Evolutionary conservation across 2,797 vertebrate genomes (phyloP).

Genomic region (Lepus oiostolus): DNA sequence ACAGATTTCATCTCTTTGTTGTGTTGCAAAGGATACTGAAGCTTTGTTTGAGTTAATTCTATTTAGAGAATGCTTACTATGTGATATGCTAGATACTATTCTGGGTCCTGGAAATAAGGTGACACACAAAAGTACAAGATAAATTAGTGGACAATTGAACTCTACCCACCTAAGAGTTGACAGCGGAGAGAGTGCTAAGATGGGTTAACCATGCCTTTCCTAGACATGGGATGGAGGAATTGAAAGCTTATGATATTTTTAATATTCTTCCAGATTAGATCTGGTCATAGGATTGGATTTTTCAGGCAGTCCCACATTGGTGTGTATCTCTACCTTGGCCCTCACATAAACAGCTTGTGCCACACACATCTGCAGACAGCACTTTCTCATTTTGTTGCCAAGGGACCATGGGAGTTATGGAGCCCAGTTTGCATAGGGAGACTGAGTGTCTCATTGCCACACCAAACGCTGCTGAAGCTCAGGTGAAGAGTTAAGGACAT

Average conservation of each 20-base stretch:
- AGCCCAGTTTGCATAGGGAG: background rate
- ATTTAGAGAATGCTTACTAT: background rate
- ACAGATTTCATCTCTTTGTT: background rate
- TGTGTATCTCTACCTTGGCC: background rate
- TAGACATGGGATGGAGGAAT: background rate
- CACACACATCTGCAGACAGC: background rate
- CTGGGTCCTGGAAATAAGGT: background rate
- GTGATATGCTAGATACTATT: background rate
- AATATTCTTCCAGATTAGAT: background rate
- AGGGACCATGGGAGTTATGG: background rate
- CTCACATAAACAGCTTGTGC: background rate
- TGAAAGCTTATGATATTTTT: background rate
- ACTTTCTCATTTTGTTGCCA: background rate
- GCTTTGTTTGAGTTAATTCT: background rate
- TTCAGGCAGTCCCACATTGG: background rate
- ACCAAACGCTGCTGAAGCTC: background rate
- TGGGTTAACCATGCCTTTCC: background rate
- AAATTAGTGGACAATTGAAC: background rate
- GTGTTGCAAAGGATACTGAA: background rate
- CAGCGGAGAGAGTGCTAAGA: background rate
- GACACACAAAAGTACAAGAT: conserved; percentile 24
- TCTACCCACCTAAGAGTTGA: background rate
- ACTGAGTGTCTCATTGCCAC: background rate
- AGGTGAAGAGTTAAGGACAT: background rate
- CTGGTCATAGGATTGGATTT: background rate